A percentile compares a stretch with the other conserved stretches of the same genome.
Conservation (phyloP, 64 coral and sea anemone genomes). For the Dendrophyllia cribrosa region DNA sequence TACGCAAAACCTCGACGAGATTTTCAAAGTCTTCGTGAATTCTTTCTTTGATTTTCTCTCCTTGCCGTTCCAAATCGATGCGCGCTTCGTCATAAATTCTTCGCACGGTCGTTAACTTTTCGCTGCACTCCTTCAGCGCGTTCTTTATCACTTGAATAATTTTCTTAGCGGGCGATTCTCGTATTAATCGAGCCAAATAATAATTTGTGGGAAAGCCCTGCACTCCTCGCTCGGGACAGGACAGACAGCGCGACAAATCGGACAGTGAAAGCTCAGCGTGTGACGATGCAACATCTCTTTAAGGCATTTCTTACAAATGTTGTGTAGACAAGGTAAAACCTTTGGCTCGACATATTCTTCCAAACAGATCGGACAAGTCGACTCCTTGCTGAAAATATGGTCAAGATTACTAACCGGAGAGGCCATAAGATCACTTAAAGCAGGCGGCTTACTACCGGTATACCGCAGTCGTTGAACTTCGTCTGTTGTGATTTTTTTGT, state of each 20-base stretch:
- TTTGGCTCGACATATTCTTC: slow-evolving; percentile 79
- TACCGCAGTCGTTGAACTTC: not conserved
- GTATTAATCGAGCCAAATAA: slow-evolving; percentile 40
- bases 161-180: slow-evolving; percentile 62
- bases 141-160: slow-evolving; percentile 72
- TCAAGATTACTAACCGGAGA: slow-evolving; percentile 28
- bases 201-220: slow-evolving; percentile 55
- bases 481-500: not conserved
- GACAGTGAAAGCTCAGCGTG: slow-evolving; percentile 54
- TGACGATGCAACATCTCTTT: slow-evolving; percentile 58
- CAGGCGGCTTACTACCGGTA: not conserved
- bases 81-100: slow-evolving; percentile 35
- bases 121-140: slow-evolving; percentile 52
- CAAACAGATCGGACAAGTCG: slow-evolving; percentile 70
- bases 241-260: slow-evolving; percentile 68
- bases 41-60: slow-evolving; percentile 32
- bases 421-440: not conserved
- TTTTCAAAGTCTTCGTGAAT: slow-evolving; percentile 80
- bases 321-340: slow-evolving; percentile 68
- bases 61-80: slow-evolving; percentile 46
- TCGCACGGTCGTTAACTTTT: slow-evolving; percentile 52
- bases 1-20: slow-evolving; percentile 70
- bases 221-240: slow-evolving; percentile 49
- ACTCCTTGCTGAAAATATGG: slow-evolving; percentile 56
- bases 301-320: slow-evolving; percentile 67